Conservation (phyloP, 2,113 vertebrate species). For the Spermophilus dauricus region DNA sequence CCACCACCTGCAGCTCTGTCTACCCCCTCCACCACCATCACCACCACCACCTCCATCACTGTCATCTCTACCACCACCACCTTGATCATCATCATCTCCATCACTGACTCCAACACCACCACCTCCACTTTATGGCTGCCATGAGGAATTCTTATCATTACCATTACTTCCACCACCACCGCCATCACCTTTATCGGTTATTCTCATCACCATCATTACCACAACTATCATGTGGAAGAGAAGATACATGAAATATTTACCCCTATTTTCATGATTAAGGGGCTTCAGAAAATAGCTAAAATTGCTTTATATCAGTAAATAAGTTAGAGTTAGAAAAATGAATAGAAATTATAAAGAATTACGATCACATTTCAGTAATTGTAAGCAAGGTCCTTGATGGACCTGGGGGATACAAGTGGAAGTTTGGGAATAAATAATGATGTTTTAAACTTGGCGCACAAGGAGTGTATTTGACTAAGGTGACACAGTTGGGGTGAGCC, state of each 20-base stretch:
- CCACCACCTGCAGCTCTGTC: too few relatives aligned
- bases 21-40: too few relatives aligned
- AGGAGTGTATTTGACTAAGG: background rate
- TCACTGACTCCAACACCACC: rapidly evolving
- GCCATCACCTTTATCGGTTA: too few relatives aligned
- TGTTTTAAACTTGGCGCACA: background rate
- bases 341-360: background rate
- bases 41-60: background rate
- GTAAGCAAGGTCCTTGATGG: background rate
- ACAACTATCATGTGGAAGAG: background rate
- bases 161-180: background rate
- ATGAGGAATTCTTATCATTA: background rate
- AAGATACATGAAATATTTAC: background rate
- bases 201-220: background rate
- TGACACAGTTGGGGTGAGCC: background rate
- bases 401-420: background rate
- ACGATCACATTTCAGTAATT: background rate
- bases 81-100: background rate
- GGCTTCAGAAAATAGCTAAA: background rate
- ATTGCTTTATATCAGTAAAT: background rate
- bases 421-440: background rate
- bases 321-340: constrained; percentile 9
- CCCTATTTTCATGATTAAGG: background rate
- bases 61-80: too few relatives aligned
- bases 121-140: background rate